Percentiles rank a stretch among this genome's conserved stretches.
These are phyloP conservation scores for Magallana ariakensis DNA, from an alignment of 1,140 invertebrate genomes.

Conservation along the genomic window DNA sequence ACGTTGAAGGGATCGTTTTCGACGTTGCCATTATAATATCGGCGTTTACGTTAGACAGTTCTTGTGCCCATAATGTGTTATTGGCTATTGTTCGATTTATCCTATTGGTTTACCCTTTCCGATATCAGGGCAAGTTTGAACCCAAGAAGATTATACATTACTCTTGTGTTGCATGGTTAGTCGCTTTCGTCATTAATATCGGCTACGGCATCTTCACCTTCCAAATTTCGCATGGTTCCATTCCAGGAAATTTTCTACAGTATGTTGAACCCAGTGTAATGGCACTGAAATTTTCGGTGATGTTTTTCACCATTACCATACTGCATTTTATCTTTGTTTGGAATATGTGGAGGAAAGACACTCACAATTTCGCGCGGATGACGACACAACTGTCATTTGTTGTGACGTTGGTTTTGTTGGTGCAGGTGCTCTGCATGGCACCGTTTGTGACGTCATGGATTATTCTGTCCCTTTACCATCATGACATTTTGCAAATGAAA, in stretches of 20 bases:
- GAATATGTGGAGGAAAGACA: slow-evolving; percentile 31
- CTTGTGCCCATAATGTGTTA: slow-evolving; percentile 14
- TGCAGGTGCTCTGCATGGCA: slow-evolving; percentile 27
- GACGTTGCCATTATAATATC: slow-evolving; percentile 12
- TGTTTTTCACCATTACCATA: slow-evolving; percentile 22
- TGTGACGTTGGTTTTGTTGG: not conserved
- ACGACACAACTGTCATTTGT: slow-evolving; percentile 21
- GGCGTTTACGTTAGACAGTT: slow-evolving; percentile 1
- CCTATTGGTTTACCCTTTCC: not conserved
- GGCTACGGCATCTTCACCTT: slow-evolving; percentile 13
- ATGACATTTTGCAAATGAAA: slow-evolving; percentile 2
- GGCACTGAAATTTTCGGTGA: slow-evolving; percentile 13
- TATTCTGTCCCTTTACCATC: slow-evolving; percentile 15
- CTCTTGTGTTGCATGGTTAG: not conserved
- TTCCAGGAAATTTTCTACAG: slow-evolving; percentile 24
- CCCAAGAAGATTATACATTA: slow-evolving; percentile 8
- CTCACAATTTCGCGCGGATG: slow-evolving; percentile 19
- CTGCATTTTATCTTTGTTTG: slow-evolving; percentile 20
- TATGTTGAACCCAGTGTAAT: slow-evolving; percentile 19
- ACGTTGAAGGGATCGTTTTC: not conserved
- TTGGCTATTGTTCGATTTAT: slow-evolving; percentile 12
- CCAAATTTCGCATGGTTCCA: slow-evolving; percentile 4
- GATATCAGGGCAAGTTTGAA: slow-evolving; percentile 30
- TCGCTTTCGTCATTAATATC: slow-evolving; percentile 14
- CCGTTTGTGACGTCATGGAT: slow-evolving; percentile 35